Percentiles rank a stretch among this genome's conserved stretches.
These are phyloP conservation scores for Druceiella hillmani DNA, from an alignment of 2,888 invertebrate species.

Conservation along the genomic window DNA sequence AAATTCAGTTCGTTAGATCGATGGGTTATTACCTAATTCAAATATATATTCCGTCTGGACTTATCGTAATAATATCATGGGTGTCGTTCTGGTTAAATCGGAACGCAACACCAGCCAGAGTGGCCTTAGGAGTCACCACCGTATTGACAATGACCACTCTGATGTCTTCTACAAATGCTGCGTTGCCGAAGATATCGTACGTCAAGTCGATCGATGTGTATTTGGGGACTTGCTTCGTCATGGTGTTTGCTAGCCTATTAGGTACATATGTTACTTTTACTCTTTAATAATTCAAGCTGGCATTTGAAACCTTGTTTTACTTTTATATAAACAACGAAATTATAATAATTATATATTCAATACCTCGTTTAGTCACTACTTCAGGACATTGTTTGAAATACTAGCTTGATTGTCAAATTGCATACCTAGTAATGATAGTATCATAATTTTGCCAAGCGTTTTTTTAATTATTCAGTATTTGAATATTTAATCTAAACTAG, in stretches of 20 bases:
- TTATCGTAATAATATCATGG: constrained; percentile 97
- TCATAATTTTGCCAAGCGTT: no score
- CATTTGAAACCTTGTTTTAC: constrained; percentile 5
- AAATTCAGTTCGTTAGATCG: constrained; percentile 94
- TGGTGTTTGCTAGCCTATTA: constrained; percentile 96
- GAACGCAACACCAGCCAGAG: constrained; percentile 91
- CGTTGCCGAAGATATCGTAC: constrained; percentile 96
- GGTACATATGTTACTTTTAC: constrained; percentile 55
- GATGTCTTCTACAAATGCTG: constrained; percentile 94
- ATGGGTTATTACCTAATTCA: constrained; percentile 99
- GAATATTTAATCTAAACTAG: no score
- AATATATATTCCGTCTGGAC: constrained; percentile 95
- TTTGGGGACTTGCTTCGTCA: constrained; percentile 96
- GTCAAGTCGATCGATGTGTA: constrained; percentile 98
- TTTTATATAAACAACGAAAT: constrained; percentile 20
- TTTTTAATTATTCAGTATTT: no score
- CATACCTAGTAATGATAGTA: no score
- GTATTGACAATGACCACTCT: constrained; percentile 97
- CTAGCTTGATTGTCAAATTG: not conserved
- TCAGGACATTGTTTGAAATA: not conserved
- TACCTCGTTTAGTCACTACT: not conserved
- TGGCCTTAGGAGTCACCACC: constrained; percentile 90
- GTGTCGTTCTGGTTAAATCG: constrained; percentile 96
- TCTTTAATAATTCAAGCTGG: constrained; percentile 9
- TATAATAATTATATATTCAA: constrained; percentile 9